A percentile compares a stretch with the other conserved stretches of the same genome.
Evolutionary conservation across 2,888 invertebrate species (phyloP).

Genomic region (Disparrhopalites patrizii): DNA sequence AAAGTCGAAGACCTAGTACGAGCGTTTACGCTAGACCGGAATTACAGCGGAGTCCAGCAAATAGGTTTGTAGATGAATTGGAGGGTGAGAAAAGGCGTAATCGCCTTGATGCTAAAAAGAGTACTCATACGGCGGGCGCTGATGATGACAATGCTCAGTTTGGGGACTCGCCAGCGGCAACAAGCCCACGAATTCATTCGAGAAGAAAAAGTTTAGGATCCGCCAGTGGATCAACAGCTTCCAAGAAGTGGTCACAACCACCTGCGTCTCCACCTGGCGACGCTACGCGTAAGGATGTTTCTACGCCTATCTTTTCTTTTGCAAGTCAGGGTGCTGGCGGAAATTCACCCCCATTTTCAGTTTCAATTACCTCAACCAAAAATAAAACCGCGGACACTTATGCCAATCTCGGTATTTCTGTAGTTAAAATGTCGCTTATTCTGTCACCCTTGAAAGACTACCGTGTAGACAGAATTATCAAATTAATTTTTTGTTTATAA

Average conservation of each 20-base stretch:
- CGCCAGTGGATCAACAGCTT: background rate
- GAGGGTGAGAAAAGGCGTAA: background rate
- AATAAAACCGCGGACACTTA: too few relatives aligned
- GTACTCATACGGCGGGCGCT: background rate
- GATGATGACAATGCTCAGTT: background rate
- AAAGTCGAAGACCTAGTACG: slow-evolving; percentile 7
- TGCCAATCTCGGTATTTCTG: too few relatives aligned
- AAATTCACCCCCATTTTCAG: background rate
- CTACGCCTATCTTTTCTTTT: too few relatives aligned
- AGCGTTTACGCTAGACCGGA: too few relatives aligned
- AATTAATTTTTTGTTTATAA: too few relatives aligned
- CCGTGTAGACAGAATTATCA: too few relatives aligned
- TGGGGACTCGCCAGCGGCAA: background rate
- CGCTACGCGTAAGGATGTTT: background rate
- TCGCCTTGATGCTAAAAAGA: background rate
- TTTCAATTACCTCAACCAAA: too few relatives aligned
- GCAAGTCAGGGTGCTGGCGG: too few relatives aligned
- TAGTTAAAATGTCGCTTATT: too few relatives aligned
- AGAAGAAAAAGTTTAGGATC: background rate
- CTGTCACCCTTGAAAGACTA: too few relatives aligned
- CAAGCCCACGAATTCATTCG: background rate
- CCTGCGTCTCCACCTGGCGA: background rate
- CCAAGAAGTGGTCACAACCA: background rate
- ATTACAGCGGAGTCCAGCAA: too few relatives aligned
- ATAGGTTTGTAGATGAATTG: background rate